Evolutionary conservation across 1,140 invertebrate species (phyloP).

Genomic region (Stenopsyche tienmushanensis): DNA sequence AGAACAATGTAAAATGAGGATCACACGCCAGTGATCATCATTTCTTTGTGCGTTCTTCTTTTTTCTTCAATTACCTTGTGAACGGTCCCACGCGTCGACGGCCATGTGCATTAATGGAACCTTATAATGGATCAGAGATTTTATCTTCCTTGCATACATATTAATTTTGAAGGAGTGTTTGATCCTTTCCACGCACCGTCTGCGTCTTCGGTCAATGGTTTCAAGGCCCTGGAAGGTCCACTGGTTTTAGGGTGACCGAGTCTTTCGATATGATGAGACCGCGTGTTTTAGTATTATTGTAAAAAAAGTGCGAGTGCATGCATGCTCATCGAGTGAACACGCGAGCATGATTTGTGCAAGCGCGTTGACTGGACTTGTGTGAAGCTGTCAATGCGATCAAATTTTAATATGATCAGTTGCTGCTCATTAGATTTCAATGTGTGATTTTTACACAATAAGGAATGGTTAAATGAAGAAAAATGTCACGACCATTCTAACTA

Average conservation of each 20-base stretch:
- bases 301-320: background rate
- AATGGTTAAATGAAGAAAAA: too few relatives aligned
- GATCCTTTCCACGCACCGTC: conserved; percentile 3
- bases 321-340: background rate
- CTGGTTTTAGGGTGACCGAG: background rate
- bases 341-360: too few relatives aligned
- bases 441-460: too few relatives aligned
- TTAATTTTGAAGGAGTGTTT: background rate
- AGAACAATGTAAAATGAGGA: too few relatives aligned
- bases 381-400: too few relatives aligned
- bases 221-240: conserved; percentile 8
- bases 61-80: background rate
- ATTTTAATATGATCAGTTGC: too few relatives aligned
- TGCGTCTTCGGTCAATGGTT: conserved; percentile 2
- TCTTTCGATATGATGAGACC: too few relatives aligned
- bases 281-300: too few relatives aligned
- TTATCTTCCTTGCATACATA: conserved; percentile 7
- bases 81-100: conserved; percentile 10
- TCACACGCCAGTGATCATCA: too few relatives aligned
- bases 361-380: too few relatives aligned
- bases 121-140: conserved; percentile 4
- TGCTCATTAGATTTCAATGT: too few relatives aligned
- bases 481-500: too few relatives aligned
- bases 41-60: background rate
- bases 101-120: background rate